Conservation (phyloP, 1,140 invertebrate species). For the Drosophila kikkawai region DNA sequence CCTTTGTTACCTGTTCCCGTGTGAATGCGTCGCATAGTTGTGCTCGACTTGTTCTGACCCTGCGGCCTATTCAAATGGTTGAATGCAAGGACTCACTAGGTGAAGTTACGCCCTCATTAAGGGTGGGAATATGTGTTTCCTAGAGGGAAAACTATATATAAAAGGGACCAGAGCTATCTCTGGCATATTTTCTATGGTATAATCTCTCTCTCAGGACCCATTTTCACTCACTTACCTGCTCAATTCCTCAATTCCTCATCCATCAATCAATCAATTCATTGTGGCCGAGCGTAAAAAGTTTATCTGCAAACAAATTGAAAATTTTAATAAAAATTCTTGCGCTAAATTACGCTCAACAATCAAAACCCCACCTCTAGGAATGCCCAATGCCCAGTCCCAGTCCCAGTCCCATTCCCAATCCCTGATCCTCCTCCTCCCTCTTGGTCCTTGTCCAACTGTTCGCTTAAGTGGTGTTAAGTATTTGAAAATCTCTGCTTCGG, state of each 20-base stretch:
- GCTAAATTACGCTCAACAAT: constrained; percentile 75
- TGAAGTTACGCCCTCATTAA: constrained; percentile 7
- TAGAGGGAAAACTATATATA: no score
- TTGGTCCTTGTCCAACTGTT: constrained; percentile 75
- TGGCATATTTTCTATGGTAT: background rate
- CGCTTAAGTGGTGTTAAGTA: constrained; percentile 79
- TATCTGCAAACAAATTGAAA: constrained; percentile 63
- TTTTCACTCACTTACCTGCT: constrained; percentile 12
- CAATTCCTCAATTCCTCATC: constrained; percentile 7
- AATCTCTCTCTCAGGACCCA: background rate
- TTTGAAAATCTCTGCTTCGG: constrained; percentile 73
- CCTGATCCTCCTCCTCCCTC: constrained; percentile 25
- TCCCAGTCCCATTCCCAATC: no score
- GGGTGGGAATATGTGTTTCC: background rate
- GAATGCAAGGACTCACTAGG: constrained; percentile 17
- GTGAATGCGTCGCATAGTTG: constrained; percentile 66
- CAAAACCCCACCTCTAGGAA: constrained; percentile 39
- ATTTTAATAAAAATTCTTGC: constrained; percentile 83
- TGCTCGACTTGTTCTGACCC: constrained; percentile 49
- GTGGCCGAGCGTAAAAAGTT: constrained; percentile 45
- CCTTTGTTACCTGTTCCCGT: constrained; percentile 69
- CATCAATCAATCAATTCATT: constrained; percentile 66
- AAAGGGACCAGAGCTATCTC: background rate
- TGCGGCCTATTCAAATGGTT: constrained; percentile 62
- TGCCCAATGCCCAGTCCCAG: constrained; percentile 8